Evolutionary conservation across 2,113 vertebrate genomes (phyloP).

Genomic region (Epinephelus cyanopodus): DNA sequence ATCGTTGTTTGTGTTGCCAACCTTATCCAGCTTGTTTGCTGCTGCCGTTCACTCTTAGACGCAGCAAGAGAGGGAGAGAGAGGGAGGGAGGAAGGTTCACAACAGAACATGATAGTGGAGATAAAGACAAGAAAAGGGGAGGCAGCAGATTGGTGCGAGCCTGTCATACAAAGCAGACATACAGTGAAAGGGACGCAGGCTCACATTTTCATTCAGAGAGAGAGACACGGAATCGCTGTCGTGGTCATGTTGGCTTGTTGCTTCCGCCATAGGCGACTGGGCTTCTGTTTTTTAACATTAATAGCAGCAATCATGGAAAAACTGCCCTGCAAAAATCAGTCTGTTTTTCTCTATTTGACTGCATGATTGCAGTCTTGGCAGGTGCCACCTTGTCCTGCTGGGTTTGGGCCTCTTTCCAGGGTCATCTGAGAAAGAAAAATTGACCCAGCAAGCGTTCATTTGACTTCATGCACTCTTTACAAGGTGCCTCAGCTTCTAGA

Average conservation of each 20-base stretch:
- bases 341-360: constrained; percentile 21
- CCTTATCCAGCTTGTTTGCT: constrained; percentile 41
- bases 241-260: background rate
- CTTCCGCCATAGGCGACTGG: background rate
- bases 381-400: constrained; percentile 34
- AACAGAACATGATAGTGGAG: constrained; percentile 10
- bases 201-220: background rate
- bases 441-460: constrained; percentile 40
- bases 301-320: constrained; percentile 18
- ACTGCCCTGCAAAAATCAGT: background rate
- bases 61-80: background rate
- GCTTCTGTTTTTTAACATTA: constrained; percentile 10
- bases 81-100: too few species aligned
- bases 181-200: background rate
- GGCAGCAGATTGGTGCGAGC: constrained; percentile 1
- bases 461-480: constrained; percentile 31
- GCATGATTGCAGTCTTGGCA: constrained; percentile 35
- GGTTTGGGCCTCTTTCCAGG: constrained; percentile 21
- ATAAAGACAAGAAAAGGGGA: constrained; percentile 24
- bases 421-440: constrained; percentile 29
- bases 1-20: constrained; percentile 48
- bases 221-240: background rate
- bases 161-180: background rate
- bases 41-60: constrained; percentile 13
- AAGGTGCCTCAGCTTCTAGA: constrained; percentile 5